phyloP scores from a whole-genome alignment of 53 echinoderm and acorn worm species.

The Holothuria leucospilota region DNA sequence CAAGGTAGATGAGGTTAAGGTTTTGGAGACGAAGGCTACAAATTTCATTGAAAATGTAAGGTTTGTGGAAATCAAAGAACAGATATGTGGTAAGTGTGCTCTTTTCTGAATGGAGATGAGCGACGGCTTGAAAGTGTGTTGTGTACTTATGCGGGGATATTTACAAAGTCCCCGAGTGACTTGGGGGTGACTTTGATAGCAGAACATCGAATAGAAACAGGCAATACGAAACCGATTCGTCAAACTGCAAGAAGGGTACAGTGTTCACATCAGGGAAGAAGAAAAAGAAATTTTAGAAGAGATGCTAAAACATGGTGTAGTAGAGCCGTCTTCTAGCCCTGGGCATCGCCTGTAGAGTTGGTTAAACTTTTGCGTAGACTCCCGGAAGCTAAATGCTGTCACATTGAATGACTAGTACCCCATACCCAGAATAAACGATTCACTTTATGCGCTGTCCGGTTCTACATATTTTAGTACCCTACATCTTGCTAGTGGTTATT shows the following conservation, averaged over 20 bases:
- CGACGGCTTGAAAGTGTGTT: no score
- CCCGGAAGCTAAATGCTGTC: constrained; percentile 32
- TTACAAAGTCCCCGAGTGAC: no score
- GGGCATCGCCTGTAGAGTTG: constrained; percentile 33
- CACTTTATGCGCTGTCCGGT: constrained; percentile 29
- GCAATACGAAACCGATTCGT: constrained; percentile 9
- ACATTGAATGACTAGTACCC: constrained; percentile 46
- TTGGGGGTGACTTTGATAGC: no score
- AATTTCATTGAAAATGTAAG: no score
- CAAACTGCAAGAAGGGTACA: constrained; percentile 32
- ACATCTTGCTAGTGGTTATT: constrained; percentile 56
- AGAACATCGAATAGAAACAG: not conserved
- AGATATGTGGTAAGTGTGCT: no score
- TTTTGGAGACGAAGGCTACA: no score
- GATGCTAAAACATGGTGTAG: constrained; percentile 3
- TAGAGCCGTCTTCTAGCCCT: constrained; percentile 31
- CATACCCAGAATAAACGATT: constrained; percentile 17
- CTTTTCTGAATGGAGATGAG: no score
- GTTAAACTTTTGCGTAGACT: constrained; percentile 56
- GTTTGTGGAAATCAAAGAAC: no score
- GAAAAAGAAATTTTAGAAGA: not conserved
- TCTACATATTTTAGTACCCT: no score
- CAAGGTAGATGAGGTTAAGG: no score
- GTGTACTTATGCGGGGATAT: no score
- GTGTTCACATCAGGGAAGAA: constrained; percentile 3